Percentiles rank a stretch among this genome's conserved stretches.
These are phyloP conservation scores for Polyommatus iphigenia DNA, from an alignment of 2,888 invertebrate species.

Conservation along the genomic window DNA sequence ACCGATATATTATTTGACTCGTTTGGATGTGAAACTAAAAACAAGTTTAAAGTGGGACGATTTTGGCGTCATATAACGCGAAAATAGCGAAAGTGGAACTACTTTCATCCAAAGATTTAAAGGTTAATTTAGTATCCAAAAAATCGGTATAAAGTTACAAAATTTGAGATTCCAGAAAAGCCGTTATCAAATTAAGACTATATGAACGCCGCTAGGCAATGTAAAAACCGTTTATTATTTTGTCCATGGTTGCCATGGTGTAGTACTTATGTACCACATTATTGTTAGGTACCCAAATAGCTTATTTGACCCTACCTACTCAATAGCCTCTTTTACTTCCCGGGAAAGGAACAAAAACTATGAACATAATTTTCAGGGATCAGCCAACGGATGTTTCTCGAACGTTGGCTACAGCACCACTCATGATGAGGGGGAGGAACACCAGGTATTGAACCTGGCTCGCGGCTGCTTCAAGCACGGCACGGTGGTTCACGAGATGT, in stretches of 20 bases:
- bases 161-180: neutral
- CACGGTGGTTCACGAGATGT: constrained; percentile 87
- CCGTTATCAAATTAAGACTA: too few species aligned
- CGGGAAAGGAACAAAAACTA: too few species aligned
- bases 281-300: too few species aligned
- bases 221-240: too few species aligned
- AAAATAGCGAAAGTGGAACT: constrained; percentile 9
- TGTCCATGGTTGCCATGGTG: too few species aligned
- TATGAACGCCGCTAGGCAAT: neutral
- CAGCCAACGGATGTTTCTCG: constrained; percentile 79
- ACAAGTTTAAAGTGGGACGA: constrained; percentile 14
- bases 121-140: neutral
- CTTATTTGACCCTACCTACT: too few species aligned
- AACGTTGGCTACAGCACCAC: constrained; percentile 63
- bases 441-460: constrained; percentile 76
- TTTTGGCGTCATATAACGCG: neutral
- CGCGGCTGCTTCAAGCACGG: constrained; percentile 81
- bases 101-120: constrained; percentile 1
- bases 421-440: constrained; percentile 50
- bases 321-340: too few species aligned
- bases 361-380: constrained; percentile 80
- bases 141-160: neutral
- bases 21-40: constrained; percentile 25
- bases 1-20: neutral
- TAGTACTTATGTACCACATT: too few species aligned